Base-by-base conservation (phyloP, 1,140 invertebrate genomes). In the Drosophila willistoni region DNA sequence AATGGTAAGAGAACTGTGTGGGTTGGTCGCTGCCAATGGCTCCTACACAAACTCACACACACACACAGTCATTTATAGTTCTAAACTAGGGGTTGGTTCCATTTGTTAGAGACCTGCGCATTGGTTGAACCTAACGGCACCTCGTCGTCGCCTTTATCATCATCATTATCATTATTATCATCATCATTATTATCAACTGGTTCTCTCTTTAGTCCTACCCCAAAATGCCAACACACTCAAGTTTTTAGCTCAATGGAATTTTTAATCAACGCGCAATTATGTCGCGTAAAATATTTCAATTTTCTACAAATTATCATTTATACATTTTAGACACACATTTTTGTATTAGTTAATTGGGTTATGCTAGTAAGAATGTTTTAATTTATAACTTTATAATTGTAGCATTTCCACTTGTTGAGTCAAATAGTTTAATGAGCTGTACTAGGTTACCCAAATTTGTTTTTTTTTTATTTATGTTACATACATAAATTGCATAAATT, bases 211-310 rank as follows among this genome's bases (percentile, higher is more conserved):
- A 77, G 67, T 83, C 83, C 83, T 87, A 89, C 84, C 83, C 83
- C 80, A 77, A 85, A 85, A 22, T 22, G 44, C 17, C 44, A 4
- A n/a, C 2, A 51, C 44, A 51, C 17, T 51, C 10, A 19, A 9
- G 9, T 19, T 19, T 47, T 44, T 19, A 17, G 60, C 63, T 41
- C 57, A 56, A 51, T 72, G 82, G 82, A 86, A 86, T 82, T 87
- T 86, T 87, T 86, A 86, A 86, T 86, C 79, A 86, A 85, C 77
- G 82, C 83, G 79, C 82, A 85, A 81, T 81, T 82, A 85, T 85
- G 82, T 51, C 17, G 44, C 44, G 7, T 22, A 51, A 51, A 51
- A 51, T 51, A 51, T 51, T 10, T 51, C 44, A 51, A 51, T 51
- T 51, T 51, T 22, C 7, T 51, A 51, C 44, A 51, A 51, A 51